phyloP scores from a whole-genome alignment of 2,113 vertebrate genomes.

The Argyrosomus japonicus region DNA sequence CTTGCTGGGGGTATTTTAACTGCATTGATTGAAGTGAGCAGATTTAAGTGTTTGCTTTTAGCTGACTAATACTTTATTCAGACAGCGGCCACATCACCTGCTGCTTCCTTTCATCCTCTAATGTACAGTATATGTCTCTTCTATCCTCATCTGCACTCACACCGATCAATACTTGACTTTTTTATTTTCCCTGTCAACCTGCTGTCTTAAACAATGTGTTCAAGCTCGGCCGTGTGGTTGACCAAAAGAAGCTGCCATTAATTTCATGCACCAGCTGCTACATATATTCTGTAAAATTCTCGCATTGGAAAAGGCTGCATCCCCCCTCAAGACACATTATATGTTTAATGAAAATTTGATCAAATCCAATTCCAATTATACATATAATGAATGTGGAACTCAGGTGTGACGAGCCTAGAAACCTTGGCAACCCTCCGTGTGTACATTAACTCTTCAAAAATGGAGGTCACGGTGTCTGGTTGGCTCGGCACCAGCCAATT shows the following conservation, averaged over 20 bases:
- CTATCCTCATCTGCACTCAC: slow-evolving; percentile 3
- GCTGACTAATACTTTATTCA: slow-evolving; percentile 2
- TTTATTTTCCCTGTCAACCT: neutral
- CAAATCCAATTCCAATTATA: slow-evolving; percentile 79
- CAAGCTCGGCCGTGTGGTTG: neutral
- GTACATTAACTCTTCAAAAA: slow-evolving; percentile 72
- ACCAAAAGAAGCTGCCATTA: slow-evolving; percentile 49
- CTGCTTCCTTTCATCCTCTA: neutral
- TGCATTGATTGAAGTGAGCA: slow-evolving; percentile 7
- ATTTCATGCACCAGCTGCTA: slow-evolving; percentile 69
- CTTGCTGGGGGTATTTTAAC: slow-evolving; percentile 2
- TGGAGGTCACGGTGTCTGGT: slow-evolving; percentile 63
- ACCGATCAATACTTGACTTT: slow-evolving; percentile 26
- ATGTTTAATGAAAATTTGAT: slow-evolving; percentile 76
- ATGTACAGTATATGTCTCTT: slow-evolving; percentile 10
- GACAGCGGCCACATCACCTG: neutral
- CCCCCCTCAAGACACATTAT: slow-evolving; percentile 53
- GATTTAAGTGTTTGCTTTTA: slow-evolving; percentile 18
- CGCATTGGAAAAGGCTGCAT: slow-evolving; percentile 26
- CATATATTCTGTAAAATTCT: slow-evolving; percentile 49
- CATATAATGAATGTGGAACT: slow-evolving; percentile 73
- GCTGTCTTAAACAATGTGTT: neutral
- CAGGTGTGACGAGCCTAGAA: slow-evolving; percentile 66
- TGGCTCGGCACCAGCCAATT: slow-evolving; percentile 51
- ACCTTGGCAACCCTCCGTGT: slow-evolving; percentile 62